Conservation (phyloP, 2,888 invertebrate species). For the Carcina quercana region DNA sequence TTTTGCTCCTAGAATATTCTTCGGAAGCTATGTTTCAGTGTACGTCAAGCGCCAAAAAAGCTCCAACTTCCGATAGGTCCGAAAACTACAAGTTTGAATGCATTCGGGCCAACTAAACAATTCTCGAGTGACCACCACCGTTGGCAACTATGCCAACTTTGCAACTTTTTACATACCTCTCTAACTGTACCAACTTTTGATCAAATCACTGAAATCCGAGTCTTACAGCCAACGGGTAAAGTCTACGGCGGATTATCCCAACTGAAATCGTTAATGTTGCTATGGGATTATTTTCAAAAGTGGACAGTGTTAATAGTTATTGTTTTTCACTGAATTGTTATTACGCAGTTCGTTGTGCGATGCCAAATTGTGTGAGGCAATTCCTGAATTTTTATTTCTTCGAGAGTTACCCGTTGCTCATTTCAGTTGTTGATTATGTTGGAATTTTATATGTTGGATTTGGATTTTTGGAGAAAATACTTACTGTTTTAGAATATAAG, state of each 20-base stretch:
- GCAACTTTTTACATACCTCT: conserved; percentile 31
- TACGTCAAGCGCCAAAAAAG: background rate
- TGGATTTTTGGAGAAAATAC: background rate
- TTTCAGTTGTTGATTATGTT: too few relatives aligned
- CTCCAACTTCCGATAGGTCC: conserved; percentile 1
- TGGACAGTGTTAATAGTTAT: conserved; percentile 55
- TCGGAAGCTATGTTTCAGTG: background rate
- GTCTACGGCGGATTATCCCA: background rate
- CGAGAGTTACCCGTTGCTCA: conserved; percentile 1
- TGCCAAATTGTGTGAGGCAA: conserved; percentile 39
- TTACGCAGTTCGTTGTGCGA: conserved; percentile 46
- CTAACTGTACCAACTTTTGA: background rate
- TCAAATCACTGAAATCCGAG: too few relatives aligned
- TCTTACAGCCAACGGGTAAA: conserved; percentile 1
- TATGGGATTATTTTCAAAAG: conserved; percentile 40
- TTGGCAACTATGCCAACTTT: conserved; percentile 52
- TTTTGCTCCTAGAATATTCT: background rate
- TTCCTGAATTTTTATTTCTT: conserved; percentile 10
- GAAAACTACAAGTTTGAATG: conserved; percentile 24
- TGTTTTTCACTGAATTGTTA: conserved; percentile 49
- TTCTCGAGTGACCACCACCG: conserved; percentile 50
- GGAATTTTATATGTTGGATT: too few relatives aligned
- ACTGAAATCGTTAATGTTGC: conserved; percentile 18
- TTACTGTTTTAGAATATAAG: background rate
- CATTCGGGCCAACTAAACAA: conserved; percentile 55